Evolutionary conservation across 2,888 invertebrate species (phyloP).

Genomic region (Trypoxylon attenuatum): DNA sequence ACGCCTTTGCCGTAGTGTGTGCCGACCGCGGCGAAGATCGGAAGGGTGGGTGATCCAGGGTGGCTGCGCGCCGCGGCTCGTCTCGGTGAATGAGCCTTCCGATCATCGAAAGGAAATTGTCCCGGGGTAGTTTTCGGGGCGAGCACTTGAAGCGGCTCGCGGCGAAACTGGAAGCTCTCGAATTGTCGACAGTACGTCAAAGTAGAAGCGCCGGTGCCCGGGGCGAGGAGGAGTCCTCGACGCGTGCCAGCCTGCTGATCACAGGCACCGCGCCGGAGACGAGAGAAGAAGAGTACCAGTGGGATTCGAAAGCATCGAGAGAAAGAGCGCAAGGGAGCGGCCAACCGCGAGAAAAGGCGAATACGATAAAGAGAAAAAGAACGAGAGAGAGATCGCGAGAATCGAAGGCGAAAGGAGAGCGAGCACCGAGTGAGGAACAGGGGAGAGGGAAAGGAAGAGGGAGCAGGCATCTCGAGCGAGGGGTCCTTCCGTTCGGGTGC

Average conservation of each 20-base stretch:
- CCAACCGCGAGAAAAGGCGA: background rate
- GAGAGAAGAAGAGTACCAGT: slow-evolving; percentile 40
- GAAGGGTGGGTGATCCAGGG: background rate
- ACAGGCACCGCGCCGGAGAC: slow-evolving; percentile 66
- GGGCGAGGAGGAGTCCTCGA: slow-evolving; percentile 71
- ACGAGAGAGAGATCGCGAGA: slow-evolving; percentile 21
- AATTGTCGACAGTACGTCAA: slow-evolving; percentile 57
- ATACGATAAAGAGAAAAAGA: slow-evolving; percentile 29
- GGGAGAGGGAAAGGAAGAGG: slow-evolving; percentile 19
- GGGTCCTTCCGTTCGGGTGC: slow-evolving; percentile 64
- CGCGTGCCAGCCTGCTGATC: slow-evolving; percentile 72
- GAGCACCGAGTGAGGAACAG: background rate
- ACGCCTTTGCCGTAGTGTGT: background rate
- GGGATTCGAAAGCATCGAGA: slow-evolving; percentile 34
- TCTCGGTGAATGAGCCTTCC: slow-evolving; percentile 33
- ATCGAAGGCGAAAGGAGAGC: slow-evolving; percentile 2
- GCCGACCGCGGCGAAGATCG: background rate
- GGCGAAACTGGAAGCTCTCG: slow-evolving; percentile 57
- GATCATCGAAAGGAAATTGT: slow-evolving; percentile 47
- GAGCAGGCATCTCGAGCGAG: slow-evolving; percentile 47
- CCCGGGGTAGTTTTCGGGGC: slow-evolving; percentile 54
- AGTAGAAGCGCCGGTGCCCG: slow-evolving; percentile 71
- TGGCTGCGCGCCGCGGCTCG: background rate
- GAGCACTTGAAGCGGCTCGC: slow-evolving; percentile 49
- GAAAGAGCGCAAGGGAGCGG: slow-evolving; percentile 6